Percentiles rank a stretch among this genome's conserved stretches.
These are phyloP conservation scores for Creontiades dilutus DNA, from an alignment of 2,888 invertebrate species.

Conservation along the genomic window DNA sequence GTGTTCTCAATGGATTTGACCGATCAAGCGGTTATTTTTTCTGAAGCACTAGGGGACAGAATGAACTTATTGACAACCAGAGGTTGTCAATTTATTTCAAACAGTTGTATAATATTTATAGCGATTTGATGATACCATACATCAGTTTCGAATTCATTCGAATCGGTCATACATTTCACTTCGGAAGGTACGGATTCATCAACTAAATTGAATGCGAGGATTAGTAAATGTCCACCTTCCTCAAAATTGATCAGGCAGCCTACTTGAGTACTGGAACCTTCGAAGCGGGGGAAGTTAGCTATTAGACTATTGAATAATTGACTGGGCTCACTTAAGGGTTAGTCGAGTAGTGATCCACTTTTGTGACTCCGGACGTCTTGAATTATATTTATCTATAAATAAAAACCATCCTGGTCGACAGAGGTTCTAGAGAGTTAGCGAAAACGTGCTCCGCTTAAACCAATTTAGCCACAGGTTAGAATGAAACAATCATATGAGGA, in stretches of 20 bases:
- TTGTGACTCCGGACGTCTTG: conserved; percentile 32
- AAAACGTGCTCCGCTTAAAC: background rate
- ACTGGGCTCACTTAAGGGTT: conserved; percentile 19
- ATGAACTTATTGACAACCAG: too few relatives aligned
- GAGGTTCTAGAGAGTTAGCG: background rate
- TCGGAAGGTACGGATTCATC: too few relatives aligned
- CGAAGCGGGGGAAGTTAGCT: conserved; percentile 22
- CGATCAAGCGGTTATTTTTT: too few relatives aligned
- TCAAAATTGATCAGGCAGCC: conserved; percentile 11
- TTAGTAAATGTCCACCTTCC: background rate
- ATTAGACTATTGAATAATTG: conserved; percentile 29
- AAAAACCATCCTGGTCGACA: background rate
- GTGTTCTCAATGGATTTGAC: too few relatives aligned
- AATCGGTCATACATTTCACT: too few relatives aligned
- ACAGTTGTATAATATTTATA: too few relatives aligned
- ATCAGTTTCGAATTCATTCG: too few relatives aligned
- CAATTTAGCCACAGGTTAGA: background rate
- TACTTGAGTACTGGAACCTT: background rate
- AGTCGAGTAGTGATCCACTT: conserved; percentile 20
- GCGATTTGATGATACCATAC: too few relatives aligned
- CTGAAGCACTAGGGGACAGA: too few relatives aligned
- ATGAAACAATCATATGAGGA: too few relatives aligned
- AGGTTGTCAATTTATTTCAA: too few relatives aligned
- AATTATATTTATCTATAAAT: conserved; percentile 25
- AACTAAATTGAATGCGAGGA: background rate